These are phyloP conservation scores for Ostrea edulis DNA, from an alignment of 1,140 invertebrate species.

Conservation along the genomic window DNA sequence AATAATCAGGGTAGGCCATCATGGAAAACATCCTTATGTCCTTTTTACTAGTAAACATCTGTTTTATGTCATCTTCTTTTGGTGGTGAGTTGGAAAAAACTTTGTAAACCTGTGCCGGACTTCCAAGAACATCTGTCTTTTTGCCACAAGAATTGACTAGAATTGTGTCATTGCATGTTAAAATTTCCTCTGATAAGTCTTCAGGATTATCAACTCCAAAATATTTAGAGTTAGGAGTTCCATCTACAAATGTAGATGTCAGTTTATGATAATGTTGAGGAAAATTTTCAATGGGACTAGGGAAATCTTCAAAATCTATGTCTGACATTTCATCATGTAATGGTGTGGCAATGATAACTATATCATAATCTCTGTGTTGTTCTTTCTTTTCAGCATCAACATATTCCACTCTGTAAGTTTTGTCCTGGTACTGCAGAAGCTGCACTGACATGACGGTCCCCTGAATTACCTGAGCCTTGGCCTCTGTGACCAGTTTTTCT, in stretches of 20 bases:
- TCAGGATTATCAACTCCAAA: conserved; percentile 79
- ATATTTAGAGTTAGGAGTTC: conserved; percentile 79
- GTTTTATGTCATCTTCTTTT: conserved; percentile 78
- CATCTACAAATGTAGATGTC: conserved; percentile 83
- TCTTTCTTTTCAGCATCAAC: conserved; percentile 50
- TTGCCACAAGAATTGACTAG: conserved; percentile 80
- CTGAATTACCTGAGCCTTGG: conserved; percentile 78
- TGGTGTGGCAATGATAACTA: conserved; percentile 84
- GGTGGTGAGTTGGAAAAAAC: conserved; percentile 82
- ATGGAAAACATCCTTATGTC: conserved; percentile 80
- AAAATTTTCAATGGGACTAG: conserved; percentile 66
- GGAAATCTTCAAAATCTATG: conserved; percentile 79
- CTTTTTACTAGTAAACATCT: conserved; percentile 81
- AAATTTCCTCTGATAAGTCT: conserved; percentile 74
- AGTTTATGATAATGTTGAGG: conserved; percentile 82
- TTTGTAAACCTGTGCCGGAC: conserved; percentile 57
- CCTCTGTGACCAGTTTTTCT: conserved; percentile 78
- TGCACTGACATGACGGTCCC: conserved; percentile 74
- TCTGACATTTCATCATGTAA: conserved; percentile 79
- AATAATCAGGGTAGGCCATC: conserved; percentile 85
- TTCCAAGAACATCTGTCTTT: conserved; percentile 64
- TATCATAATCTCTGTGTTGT: conserved; percentile 80
- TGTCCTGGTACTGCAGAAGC: conserved; percentile 62
- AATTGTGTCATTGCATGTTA: conserved; percentile 80
- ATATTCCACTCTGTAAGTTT: conserved; percentile 66